Evolutionary conservation across 2,888 invertebrate genomes (phyloP).

Genomic region (Sceliomorpha sp.): DNA sequence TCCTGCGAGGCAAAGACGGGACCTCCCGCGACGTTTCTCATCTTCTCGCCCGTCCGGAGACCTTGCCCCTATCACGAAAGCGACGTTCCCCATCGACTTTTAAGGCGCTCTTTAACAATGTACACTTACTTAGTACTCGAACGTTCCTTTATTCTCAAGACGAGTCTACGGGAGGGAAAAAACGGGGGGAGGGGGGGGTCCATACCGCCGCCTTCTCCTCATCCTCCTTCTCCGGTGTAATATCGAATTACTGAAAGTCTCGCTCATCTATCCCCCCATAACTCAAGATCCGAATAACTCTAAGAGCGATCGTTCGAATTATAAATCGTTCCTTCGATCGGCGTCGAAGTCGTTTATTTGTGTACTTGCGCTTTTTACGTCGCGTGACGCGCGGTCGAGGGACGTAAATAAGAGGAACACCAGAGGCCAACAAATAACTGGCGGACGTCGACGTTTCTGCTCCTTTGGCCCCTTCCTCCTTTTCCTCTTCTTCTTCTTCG

Average conservation of each 20-base stretch:
- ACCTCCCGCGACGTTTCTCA: conserved; percentile 78
- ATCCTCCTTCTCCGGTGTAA: too few relatives aligned
- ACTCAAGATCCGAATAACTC: too few relatives aligned
- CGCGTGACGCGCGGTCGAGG: not conserved
- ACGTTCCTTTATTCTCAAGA: conserved; percentile 9
- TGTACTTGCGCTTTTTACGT: not conserved
- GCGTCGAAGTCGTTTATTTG: not conserved
- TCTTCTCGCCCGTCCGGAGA: conserved; percentile 66
- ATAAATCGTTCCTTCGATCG: not conserved
- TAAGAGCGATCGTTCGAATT: not conserved
- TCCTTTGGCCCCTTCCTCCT: conserved; percentile 12
- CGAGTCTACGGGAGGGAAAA: too few relatives aligned
- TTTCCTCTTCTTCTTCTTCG: not conserved
- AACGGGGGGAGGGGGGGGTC: too few relatives aligned
- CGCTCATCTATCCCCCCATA: not conserved
- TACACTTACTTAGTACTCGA: conserved; percentile 1
- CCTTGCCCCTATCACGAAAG: conserved; percentile 10
- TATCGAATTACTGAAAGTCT: not conserved
- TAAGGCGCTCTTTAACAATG: conserved; percentile 1
- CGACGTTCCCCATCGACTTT: conserved; percentile 5
- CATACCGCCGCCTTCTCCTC: too few relatives aligned
- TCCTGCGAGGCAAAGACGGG: conserved; percentile 63
- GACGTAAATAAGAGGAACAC: conserved; percentile 10
- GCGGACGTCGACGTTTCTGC: conserved; percentile 8
- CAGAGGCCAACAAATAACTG: conserved; percentile 15